Percentiles rank a stretch among this genome's conserved stretches.
phyloP scores from a whole-genome alignment of 1,140 invertebrate species.

The Acromyrmex heyeri region DNA sequence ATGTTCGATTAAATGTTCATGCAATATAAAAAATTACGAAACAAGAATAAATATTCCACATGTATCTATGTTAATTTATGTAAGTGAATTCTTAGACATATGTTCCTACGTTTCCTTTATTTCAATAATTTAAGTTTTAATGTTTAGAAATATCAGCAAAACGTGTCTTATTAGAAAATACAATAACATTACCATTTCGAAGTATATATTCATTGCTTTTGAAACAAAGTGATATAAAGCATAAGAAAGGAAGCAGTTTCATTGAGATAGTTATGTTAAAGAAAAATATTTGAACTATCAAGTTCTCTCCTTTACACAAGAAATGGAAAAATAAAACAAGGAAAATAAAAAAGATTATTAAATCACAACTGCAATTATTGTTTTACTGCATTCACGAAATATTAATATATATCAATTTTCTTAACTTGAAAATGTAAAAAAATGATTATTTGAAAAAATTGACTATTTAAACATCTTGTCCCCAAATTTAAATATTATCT shows the following conservation, averaged over 20 bases:
- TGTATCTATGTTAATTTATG: background rate
- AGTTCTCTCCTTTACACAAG: background rate
- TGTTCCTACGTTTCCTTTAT: background rate
- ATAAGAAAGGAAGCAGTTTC: background rate
- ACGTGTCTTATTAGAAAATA: background rate
- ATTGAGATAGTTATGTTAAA: background rate
- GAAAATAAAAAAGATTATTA: background rate
- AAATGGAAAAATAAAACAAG: background rate
- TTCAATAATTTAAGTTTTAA: background rate
- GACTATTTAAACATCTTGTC: background rate
- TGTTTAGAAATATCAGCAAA: background rate
- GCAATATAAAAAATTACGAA: background rate
- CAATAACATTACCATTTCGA: background rate
- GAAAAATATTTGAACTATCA: constrained; percentile 5
- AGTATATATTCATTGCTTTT: background rate
- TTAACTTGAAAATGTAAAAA: background rate
- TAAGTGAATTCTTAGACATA: background rate
- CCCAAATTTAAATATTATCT: background rate
- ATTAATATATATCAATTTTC: background rate
- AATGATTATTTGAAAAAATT: background rate
- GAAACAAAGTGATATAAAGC: constrained; percentile 1
- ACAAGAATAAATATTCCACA: background rate
- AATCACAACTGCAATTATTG: background rate
- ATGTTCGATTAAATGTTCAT: background rate
- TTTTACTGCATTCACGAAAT: background rate